phyloP scores from a whole-genome alignment of 2,113 vertebrate species.

The Ceyx margarethae region DNA sequence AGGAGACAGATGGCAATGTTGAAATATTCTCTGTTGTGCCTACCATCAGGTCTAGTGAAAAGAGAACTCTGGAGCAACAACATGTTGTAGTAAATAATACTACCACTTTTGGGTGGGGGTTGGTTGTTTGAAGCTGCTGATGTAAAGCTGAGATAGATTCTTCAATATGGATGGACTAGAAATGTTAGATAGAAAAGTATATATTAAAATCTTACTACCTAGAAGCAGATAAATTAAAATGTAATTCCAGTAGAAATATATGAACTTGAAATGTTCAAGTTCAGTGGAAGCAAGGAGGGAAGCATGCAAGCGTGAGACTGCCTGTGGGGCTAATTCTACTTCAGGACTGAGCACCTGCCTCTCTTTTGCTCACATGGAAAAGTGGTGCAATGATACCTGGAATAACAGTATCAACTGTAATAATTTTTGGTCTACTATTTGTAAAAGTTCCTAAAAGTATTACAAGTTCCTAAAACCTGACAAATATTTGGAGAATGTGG shows the following conservation, averaged over 20 bases:
- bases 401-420: not conserved
- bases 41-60: conserved; percentile 59
- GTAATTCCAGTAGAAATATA: not conserved
- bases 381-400: not conserved
- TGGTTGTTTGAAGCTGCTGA: not conserved
- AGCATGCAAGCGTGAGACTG: not conserved
- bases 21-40: conserved; percentile 63
- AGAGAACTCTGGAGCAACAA: conserved; percentile 49
- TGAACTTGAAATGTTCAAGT: not conserved
- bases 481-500: not conserved
- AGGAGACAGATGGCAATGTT: conserved; percentile 63
- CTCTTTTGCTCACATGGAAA: not conserved
- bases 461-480: not conserved
- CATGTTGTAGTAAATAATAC: conserved; percentile 54
- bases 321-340: not conserved
- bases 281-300: not conserved
- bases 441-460: no score
- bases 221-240: not conserved
- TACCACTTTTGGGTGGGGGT: not conserved
- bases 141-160: not conserved
- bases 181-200: not conserved
- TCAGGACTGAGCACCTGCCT: not conserved
- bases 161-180: not conserved
- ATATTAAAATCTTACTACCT: not conserved
- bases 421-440: not conserved